These are phyloP conservation scores for Cepaea hortensis DNA, from an alignment of 2,888 invertebrate species.

Conservation along the genomic window DNA sequence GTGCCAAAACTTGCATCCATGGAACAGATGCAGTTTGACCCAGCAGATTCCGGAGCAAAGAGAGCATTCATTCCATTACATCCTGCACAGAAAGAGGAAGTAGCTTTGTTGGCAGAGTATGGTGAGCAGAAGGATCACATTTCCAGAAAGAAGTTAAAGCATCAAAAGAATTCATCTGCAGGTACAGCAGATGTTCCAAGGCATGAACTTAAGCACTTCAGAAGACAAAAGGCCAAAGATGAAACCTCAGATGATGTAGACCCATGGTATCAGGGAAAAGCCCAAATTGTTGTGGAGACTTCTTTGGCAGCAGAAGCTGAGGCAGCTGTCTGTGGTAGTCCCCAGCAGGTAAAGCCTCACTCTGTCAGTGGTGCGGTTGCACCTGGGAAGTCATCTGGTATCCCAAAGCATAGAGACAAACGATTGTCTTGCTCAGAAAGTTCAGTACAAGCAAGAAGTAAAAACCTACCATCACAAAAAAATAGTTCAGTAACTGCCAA, in stretches of 20 bases:
- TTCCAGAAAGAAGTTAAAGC: neutral
- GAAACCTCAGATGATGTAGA: neutral
- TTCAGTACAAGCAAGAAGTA: neutral
- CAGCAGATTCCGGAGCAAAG: neutral
- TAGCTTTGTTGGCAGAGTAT: neutral
- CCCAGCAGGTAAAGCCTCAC: neutral
- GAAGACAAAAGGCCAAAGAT: neutral
- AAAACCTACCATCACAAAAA: neutral
- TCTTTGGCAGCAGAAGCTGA: neutral
- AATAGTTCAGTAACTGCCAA: neutral
- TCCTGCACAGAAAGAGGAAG: neutral
- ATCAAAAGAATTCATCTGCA: conserved; percentile 2
- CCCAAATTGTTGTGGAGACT: neutral
- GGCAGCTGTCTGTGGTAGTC: neutral
- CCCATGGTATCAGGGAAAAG: neutral
- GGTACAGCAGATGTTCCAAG: neutral
- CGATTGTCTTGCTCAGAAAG: conserved; percentile 16
- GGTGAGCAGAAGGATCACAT: neutral
- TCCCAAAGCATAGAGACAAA: conserved; percentile 28
- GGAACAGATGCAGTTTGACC: neutral
- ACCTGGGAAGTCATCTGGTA: neutral
- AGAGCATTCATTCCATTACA: conserved; percentile 10
- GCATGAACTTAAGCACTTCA: neutral
- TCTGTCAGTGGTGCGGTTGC: neutral
- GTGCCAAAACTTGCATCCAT: neutral